A percentile compares a stretch with the other conserved stretches of the same genome.
phyloP scores from a whole-genome alignment of 2,888 invertebrate species.

The Arrhopalites spinosus region DNA sequence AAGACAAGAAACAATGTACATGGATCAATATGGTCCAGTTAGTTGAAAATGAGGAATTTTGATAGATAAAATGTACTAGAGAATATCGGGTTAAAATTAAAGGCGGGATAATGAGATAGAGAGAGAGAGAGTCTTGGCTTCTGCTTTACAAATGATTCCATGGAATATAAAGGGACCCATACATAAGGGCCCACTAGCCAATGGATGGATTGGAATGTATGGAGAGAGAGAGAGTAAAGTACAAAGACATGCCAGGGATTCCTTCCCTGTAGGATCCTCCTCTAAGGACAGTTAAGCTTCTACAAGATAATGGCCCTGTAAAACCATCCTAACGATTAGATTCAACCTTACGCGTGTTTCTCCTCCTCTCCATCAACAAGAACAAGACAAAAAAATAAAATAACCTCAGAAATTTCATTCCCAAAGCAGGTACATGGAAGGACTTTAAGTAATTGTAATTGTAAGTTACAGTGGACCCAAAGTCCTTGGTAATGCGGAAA shows the following conservation, averaged over 20 bases:
- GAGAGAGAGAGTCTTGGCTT: background rate
- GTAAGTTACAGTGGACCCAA: too few relatives aligned
- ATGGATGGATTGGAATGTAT: too few relatives aligned
- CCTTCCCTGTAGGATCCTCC: background rate
- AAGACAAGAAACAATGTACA: background rate
- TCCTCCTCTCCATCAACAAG: too few relatives aligned
- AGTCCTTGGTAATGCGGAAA: conserved; percentile 29
- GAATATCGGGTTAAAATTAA: conserved; percentile 26
- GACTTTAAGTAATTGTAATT: too few relatives aligned
- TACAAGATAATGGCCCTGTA: conserved; percentile 14
- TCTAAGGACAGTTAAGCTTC: background rate
- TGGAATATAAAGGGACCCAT: background rate
- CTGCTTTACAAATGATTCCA: background rate
- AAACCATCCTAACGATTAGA: conserved; percentile 34
- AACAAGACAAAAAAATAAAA: too few relatives aligned
- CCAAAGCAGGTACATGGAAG: too few relatives aligned
- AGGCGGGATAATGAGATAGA: conserved; percentile 26
- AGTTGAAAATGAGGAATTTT: background rate
- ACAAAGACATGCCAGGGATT: background rate
- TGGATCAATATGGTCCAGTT: background rate
- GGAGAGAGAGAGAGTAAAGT: too few relatives aligned
- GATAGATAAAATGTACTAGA: background rate
- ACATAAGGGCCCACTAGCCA: background rate
- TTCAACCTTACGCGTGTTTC: background rate
- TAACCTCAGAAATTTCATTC: too few relatives aligned